Evolutionary conservation across 2,113 vertebrate species (phyloP).

Genomic region (Pachyramphus minor): DNA sequence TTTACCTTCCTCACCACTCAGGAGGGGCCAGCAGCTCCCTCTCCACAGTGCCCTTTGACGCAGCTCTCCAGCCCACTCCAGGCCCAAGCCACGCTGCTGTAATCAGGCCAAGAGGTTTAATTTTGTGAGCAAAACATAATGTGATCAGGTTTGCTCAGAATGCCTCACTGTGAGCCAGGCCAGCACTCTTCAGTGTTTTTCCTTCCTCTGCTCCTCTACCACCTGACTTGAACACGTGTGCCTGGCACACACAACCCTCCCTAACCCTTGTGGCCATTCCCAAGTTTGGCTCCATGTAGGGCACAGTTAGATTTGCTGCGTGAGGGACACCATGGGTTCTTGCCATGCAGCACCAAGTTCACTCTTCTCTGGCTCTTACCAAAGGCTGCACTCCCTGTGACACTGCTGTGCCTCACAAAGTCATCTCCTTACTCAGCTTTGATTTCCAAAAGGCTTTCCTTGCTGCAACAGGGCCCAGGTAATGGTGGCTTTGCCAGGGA

Average conservation of each 20-base stretch:
- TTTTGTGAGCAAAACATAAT: neutral
- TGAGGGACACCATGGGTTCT: accelerated
- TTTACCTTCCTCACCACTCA: neutral
- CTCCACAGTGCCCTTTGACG: neutral
- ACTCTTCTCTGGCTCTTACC: neutral
- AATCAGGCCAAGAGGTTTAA: neutral
- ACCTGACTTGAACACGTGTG: neutral
- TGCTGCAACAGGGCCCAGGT: neutral
- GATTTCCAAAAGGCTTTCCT: neutral
- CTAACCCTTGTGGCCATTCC: neutral
- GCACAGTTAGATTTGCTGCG: neutral
- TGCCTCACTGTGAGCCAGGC: accelerated
- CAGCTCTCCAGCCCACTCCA: neutral
- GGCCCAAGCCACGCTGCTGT: neutral
- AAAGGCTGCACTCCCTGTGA: neutral
- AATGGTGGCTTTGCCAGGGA: neutral
- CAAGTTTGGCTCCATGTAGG: accelerated
- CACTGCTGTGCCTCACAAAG: neutral
- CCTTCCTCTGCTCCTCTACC: neutral
- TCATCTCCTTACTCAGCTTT: neutral
- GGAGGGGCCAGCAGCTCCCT: accelerated
- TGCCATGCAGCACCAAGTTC: neutral
- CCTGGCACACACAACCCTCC: neutral
- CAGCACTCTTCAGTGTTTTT: neutral
- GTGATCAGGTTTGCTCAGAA: neutral